Evolutionary conservation across 1,140 invertebrate genomes (phyloP).

Genomic region (Ceratosolen solmsi): DNA sequence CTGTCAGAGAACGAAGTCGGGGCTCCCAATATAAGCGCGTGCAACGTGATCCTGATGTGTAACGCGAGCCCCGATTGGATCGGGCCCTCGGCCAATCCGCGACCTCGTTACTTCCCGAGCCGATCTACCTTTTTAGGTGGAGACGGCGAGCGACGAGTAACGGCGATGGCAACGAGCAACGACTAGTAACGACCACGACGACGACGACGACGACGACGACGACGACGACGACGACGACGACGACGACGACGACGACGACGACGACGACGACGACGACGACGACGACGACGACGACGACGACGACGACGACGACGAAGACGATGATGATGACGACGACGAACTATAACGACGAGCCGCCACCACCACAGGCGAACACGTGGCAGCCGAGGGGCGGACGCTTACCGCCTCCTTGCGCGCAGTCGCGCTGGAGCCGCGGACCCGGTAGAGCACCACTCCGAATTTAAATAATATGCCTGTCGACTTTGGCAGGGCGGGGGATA

Average conservation of each 20-base stretch:
- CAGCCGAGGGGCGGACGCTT: background rate
- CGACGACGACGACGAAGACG: too few relatives aligned
- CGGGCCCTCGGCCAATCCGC: slow-evolving; percentile 68
- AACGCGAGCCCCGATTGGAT: slow-evolving; percentile 72
- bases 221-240: too few relatives aligned
- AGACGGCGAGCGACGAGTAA: slow-evolving; percentile 50
- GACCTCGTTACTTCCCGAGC: slow-evolving; percentile 71
- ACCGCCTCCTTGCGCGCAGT: background rate
- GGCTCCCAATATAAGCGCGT: slow-evolving; percentile 86
- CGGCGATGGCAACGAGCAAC: too few relatives aligned
- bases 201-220: too few relatives aligned
- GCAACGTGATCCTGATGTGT: slow-evolving; percentile 85
- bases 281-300: too few relatives aligned
- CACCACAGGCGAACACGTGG: slow-evolving; percentile 36
- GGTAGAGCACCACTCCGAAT: background rate
- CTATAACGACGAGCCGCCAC: background rate
- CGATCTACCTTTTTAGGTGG: slow-evolving; percentile 74
- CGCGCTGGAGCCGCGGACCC: slow-evolving; percentile 18
- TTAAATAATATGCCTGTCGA: background rate
- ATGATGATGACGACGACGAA: too few relatives aligned
- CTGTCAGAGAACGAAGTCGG: slow-evolving; percentile 82
- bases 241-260: background rate
- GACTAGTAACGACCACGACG: background rate
- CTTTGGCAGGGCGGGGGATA: background rate
- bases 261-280: too few relatives aligned